Evolutionary conservation across 2,113 vertebrate species (phyloP).

Genomic region (Narcine bancroftii): DNA sequence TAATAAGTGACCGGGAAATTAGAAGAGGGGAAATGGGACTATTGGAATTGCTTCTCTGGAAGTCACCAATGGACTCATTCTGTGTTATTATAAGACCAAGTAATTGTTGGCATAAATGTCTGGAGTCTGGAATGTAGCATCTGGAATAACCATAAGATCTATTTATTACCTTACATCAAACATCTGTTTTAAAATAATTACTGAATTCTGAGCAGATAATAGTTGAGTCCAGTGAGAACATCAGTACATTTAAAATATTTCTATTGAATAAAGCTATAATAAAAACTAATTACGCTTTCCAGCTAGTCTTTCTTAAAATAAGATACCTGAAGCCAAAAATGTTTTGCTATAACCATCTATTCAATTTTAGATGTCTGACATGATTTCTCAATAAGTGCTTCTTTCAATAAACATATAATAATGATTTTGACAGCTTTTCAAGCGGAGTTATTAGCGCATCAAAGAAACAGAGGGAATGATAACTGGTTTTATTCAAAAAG

Average conservation of each 20-base stretch:
- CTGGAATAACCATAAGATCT: constrained; percentile 7
- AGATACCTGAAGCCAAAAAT: not conserved
- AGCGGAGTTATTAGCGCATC: not conserved
- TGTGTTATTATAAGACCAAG: no score
- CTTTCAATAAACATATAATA: constrained; percentile 11
- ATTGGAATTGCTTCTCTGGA: no score
- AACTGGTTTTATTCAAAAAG: not conserved
- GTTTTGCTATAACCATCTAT: not conserved
- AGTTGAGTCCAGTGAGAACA: not conserved
- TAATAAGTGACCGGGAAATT: no score
- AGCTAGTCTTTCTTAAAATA: not conserved
- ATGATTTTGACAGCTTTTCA: not conserved
- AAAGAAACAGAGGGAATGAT: not conserved
- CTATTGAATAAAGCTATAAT: not conserved
- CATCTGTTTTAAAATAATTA: constrained; percentile 11
- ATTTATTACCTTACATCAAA: not conserved
- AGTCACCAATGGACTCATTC: no score
- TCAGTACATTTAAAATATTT: not conserved
- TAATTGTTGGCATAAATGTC: no score
- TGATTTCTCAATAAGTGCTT: not conserved
- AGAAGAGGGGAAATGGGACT: no score
- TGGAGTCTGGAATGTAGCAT: not conserved
- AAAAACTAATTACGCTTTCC: not conserved
- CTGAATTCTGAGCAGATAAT: not conserved
- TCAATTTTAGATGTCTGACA: not conserved